Evolutionary conservation across 2,797 vertebrate genomes (phyloP).

Genomic region (Pangasius macronema): DNA sequence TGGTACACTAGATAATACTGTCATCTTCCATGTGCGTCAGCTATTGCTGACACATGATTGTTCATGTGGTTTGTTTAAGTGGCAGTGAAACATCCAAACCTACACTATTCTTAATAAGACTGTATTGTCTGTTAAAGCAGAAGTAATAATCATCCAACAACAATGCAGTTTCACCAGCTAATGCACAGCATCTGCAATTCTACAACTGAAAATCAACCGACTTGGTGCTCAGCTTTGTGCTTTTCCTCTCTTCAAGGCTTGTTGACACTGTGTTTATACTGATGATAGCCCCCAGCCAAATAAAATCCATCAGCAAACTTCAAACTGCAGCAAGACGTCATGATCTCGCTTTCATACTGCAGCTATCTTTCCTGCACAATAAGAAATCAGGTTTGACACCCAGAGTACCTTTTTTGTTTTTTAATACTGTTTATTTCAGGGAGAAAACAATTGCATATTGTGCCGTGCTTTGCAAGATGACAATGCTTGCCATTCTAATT

Average conservation of each 20-base stretch:
- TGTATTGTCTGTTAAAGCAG: background rate
- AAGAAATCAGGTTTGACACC: slow-evolving; percentile 57
- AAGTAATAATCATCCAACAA: background rate
- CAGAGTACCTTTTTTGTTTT: slow-evolving; percentile 50
- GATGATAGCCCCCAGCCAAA: slow-evolving; percentile 59
- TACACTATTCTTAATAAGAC: background rate
- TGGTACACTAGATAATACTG: background rate
- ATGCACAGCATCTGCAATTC: background rate
- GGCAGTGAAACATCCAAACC: background rate
- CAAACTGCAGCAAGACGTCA: slow-evolving; percentile 57
- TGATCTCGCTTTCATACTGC: slow-evolving; percentile 51
- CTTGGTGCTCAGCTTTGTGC: slow-evolving; percentile 34
- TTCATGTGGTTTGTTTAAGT: background rate
- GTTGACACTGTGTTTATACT: slow-evolving; percentile 52
- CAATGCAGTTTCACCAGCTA: slow-evolving; percentile 13
- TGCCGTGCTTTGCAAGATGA: slow-evolving; percentile 41
- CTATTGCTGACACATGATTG: background rate
- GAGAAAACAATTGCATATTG: slow-evolving; percentile 51
- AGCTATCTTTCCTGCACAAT: slow-evolving; percentile 55
- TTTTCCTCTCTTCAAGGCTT: slow-evolving; percentile 43
- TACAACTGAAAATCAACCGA: slow-evolving; percentile 38
- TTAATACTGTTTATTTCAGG: slow-evolving; percentile 50
- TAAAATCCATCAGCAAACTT: slow-evolving; percentile 59
- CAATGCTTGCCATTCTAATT: slow-evolving; percentile 44
- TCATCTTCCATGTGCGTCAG: background rate